Evolutionary conservation across 2,797 vertebrate genomes (phyloP).

Genomic region (Diglossa cyanea): DNA sequence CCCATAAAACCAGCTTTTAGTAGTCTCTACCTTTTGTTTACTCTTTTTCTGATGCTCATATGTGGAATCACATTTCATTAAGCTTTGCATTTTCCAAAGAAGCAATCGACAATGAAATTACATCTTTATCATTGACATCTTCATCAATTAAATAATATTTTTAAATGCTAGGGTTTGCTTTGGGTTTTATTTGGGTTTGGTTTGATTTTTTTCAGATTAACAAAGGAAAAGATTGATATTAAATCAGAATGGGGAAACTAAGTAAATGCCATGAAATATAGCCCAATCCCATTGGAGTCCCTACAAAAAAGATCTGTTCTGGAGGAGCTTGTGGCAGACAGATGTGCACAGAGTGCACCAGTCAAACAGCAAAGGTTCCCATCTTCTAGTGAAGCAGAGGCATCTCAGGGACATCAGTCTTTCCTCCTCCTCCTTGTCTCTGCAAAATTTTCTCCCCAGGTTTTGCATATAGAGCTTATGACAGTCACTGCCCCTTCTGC

Average conservation of each 20-base stretch:
- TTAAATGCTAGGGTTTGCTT: background rate
- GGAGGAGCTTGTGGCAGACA: background rate
- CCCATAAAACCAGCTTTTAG: background rate
- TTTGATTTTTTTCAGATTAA: background rate
- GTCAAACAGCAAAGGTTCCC: fast-evolving
- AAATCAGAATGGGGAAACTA: background rate
- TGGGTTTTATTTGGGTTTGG: background rate
- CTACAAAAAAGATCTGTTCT: background rate
- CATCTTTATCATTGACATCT: background rate
- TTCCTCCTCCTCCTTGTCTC: background rate
- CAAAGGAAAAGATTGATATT: background rate
- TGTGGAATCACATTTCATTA: background rate
- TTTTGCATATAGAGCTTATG: background rate
- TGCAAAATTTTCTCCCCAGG: background rate
- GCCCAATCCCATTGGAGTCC: fast-evolving
- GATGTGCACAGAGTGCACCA: fast-evolving
- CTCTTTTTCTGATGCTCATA: background rate
- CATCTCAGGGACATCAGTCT: background rate
- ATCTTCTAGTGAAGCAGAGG: background rate
- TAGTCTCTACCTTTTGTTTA: background rate
- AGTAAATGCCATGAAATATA: background rate
- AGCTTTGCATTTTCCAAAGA: background rate
- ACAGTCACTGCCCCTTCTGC: background rate
- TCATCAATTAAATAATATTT: background rate
- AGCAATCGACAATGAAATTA: background rate